phyloP scores from a whole-genome alignment of 2,888 invertebrate genomes.

The Volucella bombylans region DNA sequence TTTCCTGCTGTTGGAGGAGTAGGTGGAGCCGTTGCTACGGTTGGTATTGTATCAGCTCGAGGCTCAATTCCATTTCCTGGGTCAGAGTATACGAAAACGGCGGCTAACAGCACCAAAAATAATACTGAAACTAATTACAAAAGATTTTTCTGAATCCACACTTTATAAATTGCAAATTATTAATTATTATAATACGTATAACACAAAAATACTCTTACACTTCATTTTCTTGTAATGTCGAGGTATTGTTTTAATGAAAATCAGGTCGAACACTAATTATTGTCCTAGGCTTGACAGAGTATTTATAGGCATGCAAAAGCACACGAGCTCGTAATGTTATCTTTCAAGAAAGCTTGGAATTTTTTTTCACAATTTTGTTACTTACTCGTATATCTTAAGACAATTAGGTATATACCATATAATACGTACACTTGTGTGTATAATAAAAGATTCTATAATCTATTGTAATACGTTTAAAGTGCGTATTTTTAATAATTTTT shows the following conservation, averaged over 20 bases:
- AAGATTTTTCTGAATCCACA: neutral
- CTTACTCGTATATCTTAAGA: too few relatives aligned
- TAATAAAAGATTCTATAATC: too few relatives aligned
- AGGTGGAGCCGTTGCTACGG: conserved; percentile 74
- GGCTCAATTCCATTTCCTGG: neutral
- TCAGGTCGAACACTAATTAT: conserved; percentile 4
- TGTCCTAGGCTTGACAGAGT: neutral
- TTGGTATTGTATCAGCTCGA: conserved; percentile 35
- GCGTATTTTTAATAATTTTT: too few relatives aligned
- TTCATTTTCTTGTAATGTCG: conserved; percentile 8
- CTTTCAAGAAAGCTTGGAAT: conserved; percentile 5
- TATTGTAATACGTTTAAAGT: too few relatives aligned
- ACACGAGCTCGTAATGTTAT: conserved; percentile 12
- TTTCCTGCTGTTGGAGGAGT: conserved; percentile 5
- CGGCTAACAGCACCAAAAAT: conserved; percentile 74
- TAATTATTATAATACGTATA: too few relatives aligned
- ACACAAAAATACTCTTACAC: conserved; percentile 10
- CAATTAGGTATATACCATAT: too few relatives aligned
- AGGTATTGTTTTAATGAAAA: neutral
- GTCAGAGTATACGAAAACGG: conserved; percentile 62
- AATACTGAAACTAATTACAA: conserved; percentile 9
- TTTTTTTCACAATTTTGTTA: neutral
- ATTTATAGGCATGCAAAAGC: conserved; percentile 23
- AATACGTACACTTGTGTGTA: too few relatives aligned
- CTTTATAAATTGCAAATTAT: neutral